A percentile compares a stretch with the other conserved stretches of the same genome.
These are phyloP conservation scores for Phylloscopus trochilus DNA, from an alignment of 2,113 vertebrate species.

Conservation along the genomic window DNA sequence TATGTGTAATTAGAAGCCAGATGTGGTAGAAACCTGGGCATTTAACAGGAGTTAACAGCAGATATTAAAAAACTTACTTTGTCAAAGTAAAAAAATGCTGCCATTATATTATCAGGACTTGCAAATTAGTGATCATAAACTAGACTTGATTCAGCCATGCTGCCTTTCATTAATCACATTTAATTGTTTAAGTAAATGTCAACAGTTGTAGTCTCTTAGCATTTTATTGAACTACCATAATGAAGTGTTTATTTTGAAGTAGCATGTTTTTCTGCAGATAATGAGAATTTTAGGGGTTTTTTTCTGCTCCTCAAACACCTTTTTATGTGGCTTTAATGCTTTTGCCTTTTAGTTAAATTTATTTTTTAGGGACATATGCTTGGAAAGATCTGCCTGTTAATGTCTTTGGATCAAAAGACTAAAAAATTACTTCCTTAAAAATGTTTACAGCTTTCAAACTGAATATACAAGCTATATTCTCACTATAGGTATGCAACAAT, in stretches of 20 bases:
- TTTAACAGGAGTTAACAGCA: not conserved
- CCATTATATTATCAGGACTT: not conserved
- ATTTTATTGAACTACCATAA: not conserved
- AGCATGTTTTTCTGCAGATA: not conserved
- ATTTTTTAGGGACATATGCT: not conserved
- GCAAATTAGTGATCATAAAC: not conserved
- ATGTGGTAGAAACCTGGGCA: not conserved
- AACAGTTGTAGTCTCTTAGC: not conserved
- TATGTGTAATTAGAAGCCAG: not conserved
- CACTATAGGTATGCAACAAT: not conserved
- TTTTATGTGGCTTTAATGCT: not conserved
- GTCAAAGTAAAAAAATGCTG: not conserved
- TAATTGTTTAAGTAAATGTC: not conserved
- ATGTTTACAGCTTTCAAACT: not conserved
- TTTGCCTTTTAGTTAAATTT: not conserved
- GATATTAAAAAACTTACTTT: not conserved
- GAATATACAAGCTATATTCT: not conserved
- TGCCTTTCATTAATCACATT: not conserved
- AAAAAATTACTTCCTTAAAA: not conserved
- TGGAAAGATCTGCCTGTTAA: not conserved
- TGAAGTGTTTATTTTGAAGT: not conserved
- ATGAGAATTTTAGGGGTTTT: not conserved
- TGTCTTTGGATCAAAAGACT: not conserved
- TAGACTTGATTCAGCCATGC: not conserved
- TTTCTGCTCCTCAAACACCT: not conserved